Percentiles rank a stretch among this genome's conserved stretches.
Evolutionary conservation across 2,888 invertebrate species (phyloP).

Genomic region (Trachelus troglodyta): DNA sequence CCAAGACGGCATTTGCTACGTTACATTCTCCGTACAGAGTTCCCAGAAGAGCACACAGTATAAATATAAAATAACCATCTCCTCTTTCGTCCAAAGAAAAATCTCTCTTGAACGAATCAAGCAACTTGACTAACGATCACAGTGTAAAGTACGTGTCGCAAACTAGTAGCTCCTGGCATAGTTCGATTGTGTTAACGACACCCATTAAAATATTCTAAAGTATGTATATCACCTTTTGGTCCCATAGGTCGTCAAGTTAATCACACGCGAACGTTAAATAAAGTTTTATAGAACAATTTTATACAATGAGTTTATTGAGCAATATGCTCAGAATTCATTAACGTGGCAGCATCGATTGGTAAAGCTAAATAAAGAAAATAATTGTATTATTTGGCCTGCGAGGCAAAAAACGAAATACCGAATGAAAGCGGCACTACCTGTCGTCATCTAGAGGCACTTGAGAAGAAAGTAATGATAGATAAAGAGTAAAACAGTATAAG

Average conservation of each 20-base stretch:
- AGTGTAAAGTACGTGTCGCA: conserved; percentile 1
- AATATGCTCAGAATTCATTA: not conserved
- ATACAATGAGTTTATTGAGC: not conserved
- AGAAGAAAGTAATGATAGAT: not conserved
- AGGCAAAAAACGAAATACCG: too few relatives aligned
- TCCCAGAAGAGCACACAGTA: not conserved
- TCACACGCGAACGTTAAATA: not conserved
- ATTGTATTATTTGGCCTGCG: too few relatives aligned
- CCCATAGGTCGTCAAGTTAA: not conserved
- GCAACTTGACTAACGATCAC: conserved; percentile 15
- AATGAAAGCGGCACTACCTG: not conserved
- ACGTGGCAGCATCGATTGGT: not conserved
- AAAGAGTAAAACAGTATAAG: not conserved
- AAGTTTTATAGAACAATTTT: not conserved
- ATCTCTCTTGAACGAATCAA: not conserved
- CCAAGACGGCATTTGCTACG: not conserved
- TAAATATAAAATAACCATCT: conserved; percentile 6
- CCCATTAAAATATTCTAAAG: not conserved
- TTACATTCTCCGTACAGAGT: not conserved
- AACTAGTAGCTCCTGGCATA: not conserved
- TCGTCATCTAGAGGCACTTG: not conserved
- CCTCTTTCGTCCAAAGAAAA: not conserved
- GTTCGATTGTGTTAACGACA: not conserved
- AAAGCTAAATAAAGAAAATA: not conserved
- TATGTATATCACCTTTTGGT: not conserved